These are phyloP conservation scores for Aviceda subcristata DNA, from an alignment of 2,113 vertebrate genomes.

Conservation along the genomic window DNA sequence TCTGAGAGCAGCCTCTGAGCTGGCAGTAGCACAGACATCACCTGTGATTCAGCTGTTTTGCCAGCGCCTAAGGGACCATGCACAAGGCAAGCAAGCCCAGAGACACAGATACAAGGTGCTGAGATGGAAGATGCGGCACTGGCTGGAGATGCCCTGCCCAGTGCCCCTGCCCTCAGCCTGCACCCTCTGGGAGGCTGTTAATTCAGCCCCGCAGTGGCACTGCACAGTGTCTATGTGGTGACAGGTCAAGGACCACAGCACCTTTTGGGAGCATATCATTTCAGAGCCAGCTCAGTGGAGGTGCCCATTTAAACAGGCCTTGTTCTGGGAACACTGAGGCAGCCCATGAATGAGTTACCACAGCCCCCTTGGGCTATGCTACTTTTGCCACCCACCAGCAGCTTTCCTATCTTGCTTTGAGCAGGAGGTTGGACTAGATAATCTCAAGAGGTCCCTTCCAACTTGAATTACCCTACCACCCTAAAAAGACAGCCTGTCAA, in stretches of 20 bases:
- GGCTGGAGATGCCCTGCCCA: not conserved
- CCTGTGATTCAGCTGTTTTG: slow-evolving; percentile 60
- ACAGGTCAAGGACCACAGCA: not conserved
- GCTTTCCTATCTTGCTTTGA: not conserved
- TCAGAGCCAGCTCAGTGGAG: not conserved
- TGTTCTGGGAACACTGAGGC: not conserved
- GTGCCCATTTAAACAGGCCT: not conserved
- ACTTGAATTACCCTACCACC: not conserved
- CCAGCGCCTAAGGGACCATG: fast-evolving
- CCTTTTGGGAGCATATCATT: fast-evolving
- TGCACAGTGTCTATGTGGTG: fast-evolving
- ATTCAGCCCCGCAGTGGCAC: not conserved
- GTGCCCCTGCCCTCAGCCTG: not conserved
- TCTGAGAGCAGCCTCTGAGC: not conserved
- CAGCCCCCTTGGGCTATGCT: fast-evolving
- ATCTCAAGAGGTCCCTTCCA: not conserved
- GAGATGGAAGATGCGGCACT: not conserved
- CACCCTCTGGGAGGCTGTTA: no score
- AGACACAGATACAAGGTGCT: fast-evolving
- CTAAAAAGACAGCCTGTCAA: not conserved
- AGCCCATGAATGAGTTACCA: not conserved
- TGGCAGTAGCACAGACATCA: not conserved
- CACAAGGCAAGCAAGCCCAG: fast-evolving
- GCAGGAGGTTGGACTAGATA: not conserved
- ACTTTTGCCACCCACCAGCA: not conserved